A percentile compares a stretch with the other conserved stretches of the same genome.
Conservation (phyloP, 2,113 vertebrate genomes). For the Indri indri region DNA sequence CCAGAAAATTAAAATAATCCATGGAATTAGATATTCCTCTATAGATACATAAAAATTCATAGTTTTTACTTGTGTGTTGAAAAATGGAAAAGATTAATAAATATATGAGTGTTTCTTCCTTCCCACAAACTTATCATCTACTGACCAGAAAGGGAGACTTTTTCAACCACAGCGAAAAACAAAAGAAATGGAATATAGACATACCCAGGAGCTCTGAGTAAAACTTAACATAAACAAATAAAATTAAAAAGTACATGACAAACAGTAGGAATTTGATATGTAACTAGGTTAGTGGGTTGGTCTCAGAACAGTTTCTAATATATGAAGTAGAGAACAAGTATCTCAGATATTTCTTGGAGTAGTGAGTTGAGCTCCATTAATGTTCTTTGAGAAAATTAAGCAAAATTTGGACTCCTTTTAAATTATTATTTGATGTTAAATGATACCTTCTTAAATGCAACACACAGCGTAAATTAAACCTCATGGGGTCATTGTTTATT, state of each 20-base stretch:
- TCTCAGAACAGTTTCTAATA: neutral
- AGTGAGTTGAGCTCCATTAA: neutral
- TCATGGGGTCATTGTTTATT: neutral
- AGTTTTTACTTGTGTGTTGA: neutral
- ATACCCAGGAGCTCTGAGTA: neutral
- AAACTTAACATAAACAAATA: neutral
- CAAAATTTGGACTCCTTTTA: neutral
- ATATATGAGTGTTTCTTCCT: neutral
- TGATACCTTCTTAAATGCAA: neutral
- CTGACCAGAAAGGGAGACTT: neutral
- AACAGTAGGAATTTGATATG: neutral
- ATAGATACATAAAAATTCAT: neutral
- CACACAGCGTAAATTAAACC: neutral
- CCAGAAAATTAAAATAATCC: neutral
- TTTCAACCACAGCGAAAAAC: neutral
- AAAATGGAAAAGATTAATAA: neutral
- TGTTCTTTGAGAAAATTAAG: neutral
- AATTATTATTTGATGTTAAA: neutral
- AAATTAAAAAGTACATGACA: neutral
- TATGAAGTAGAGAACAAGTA: neutral
- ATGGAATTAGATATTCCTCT: neutral
- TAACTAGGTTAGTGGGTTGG: accelerated
- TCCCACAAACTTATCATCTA: neutral
- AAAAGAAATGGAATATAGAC: neutral
- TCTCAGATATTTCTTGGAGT: neutral